These are phyloP conservation scores for Trissonchulus sp. DNA, from an alignment of 2,888 invertebrate genomes.

Conservation along the genomic window DNA sequence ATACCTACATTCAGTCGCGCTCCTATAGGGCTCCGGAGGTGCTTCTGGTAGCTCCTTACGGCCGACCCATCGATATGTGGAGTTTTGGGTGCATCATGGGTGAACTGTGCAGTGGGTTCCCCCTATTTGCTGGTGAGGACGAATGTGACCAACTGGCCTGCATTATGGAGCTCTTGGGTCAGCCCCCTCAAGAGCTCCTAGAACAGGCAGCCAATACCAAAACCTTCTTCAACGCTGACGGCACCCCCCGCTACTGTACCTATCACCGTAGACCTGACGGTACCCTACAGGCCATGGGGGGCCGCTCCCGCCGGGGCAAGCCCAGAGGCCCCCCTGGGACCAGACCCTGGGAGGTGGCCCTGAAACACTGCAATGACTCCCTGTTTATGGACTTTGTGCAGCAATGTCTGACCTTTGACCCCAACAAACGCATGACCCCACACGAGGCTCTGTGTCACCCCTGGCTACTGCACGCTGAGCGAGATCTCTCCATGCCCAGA, in stretches of 20 bases:
- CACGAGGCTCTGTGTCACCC: conserved; percentile 55
- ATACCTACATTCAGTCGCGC: conserved; percentile 96
- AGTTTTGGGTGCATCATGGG: conserved; percentile 61
- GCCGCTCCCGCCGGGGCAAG: conserved; percentile 79
- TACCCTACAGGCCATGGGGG: conserved; percentile 73
- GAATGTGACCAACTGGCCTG: conserved; percentile 84
- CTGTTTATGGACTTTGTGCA: conserved; percentile 92
- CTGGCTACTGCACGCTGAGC: conserved; percentile 43
- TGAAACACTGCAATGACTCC: conserved; percentile 69
- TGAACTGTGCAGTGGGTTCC: conserved; percentile 91
- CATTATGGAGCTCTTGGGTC: conserved; percentile 84
- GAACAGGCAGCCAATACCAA: conserved; percentile 82
- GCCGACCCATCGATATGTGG: conserved; percentile 98
- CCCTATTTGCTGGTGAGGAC: conserved; percentile 93
- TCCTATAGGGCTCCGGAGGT: conserved; percentile 98
- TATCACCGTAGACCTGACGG: conserved; percentile 79
- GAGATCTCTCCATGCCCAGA: not conserved
- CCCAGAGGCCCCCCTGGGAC: conserved; percentile 88
- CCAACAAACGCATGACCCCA: conserved; percentile 83
- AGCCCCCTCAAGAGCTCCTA: conserved; percentile 68
- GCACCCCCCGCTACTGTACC: conserved; percentile 86
- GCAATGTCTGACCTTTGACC: conserved; percentile 95
- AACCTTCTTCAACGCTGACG: conserved; percentile 92
- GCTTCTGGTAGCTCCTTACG: conserved; percentile 86
- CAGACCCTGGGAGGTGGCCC: conserved; percentile 75